Conservation (phyloP, 2,888 invertebrate genomes). For the Tetragonula carbonaria region DNA sequence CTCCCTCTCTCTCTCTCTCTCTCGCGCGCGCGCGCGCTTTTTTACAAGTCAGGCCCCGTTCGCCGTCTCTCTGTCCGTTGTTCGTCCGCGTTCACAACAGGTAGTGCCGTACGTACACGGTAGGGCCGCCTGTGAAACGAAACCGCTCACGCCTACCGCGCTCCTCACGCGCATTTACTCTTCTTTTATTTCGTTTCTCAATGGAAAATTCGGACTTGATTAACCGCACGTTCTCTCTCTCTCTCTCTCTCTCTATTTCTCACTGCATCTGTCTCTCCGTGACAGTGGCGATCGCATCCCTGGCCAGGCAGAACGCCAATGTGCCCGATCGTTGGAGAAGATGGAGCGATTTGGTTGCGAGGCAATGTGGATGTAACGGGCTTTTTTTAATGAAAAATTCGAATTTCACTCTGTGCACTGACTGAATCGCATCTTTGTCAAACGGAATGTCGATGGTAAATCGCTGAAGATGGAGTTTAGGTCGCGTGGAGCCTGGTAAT, state of each 20-base stretch:
- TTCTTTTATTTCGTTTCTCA: background rate
- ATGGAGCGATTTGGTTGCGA: no score
- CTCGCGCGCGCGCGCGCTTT: slow-evolving; percentile 5
- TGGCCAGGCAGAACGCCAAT: no score
- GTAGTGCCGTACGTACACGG: slow-evolving; percentile 54
- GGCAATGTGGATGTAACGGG: no score
- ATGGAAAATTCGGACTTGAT: slow-evolving; percentile 35
- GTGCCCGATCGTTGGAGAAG: no score
- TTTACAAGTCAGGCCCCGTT: slow-evolving; percentile 18
- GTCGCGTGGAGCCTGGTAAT: background rate
- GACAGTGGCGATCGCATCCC: no score
- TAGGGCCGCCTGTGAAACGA: slow-evolving; percentile 53
- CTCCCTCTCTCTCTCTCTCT: slow-evolving; percentile 28
- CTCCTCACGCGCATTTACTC: slow-evolving; percentile 22
- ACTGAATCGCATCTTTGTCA: no score
- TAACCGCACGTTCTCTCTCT: background rate
- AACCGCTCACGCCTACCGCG: slow-evolving; percentile 59
- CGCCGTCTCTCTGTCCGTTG: slow-evolving; percentile 20
- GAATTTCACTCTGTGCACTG: no score
- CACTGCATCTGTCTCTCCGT: no score
- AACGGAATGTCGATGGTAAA: slow-evolving; percentile 4
- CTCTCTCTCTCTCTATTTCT: no score
- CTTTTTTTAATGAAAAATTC: no score
- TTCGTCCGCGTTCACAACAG: slow-evolving; percentile 57
- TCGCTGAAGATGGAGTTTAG: background rate